Base-by-base conservation (phyloP, 2,797 vertebrate genomes). In the Microctenopoma lineatum region DNA sequence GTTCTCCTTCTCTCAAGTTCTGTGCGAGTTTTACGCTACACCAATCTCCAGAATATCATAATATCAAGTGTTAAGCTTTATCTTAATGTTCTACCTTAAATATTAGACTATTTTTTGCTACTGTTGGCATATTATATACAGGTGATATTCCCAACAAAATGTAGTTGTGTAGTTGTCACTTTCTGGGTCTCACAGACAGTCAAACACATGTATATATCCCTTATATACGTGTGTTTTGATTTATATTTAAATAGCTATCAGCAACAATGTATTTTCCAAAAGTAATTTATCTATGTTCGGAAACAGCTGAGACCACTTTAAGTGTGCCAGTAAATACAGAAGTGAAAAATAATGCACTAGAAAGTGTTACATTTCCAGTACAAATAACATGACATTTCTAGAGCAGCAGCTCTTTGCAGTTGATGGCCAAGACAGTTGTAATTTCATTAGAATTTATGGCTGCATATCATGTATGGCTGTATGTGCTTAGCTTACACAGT, bases 401-500 rank as follows among this genome's bases (percentile, higher is more conserved):
- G 8, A 32, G 55, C 38, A 41, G 46, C 36, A 51, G 8, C 32
- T 66, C 6, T 56, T 45, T 51, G 11, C n/a, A 27, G 60, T 71
- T 79, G 12, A 44, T 64, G 29, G 47, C 2, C 26, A 50, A 74
- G 18, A 63, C 8, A 57, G 3, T 9, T 32, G 11, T 34, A 63
- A n/a, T 75, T 15, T 6, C 6, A 48, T 60, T 47, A 63, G 34
- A 76, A 60, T 52, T 21, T 32, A 8, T 59, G 69, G 54, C 14
- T 32, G 12, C 4, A 46, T 47, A 9, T 25, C 48, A 65, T 65
- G 15, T 29, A 60, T 21, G 21, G 0, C 46, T 38, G 15, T 18
- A 36, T 36, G 57, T 65, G 56, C 21, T 21, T 25, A 60, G 56
- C 70, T 34, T 48, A 70, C 50, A 65, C 14, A 50, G 44, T 27